Conservation (phyloP, 2,797 vertebrate species). For the Dendrocincla tyrannina region DNA sequence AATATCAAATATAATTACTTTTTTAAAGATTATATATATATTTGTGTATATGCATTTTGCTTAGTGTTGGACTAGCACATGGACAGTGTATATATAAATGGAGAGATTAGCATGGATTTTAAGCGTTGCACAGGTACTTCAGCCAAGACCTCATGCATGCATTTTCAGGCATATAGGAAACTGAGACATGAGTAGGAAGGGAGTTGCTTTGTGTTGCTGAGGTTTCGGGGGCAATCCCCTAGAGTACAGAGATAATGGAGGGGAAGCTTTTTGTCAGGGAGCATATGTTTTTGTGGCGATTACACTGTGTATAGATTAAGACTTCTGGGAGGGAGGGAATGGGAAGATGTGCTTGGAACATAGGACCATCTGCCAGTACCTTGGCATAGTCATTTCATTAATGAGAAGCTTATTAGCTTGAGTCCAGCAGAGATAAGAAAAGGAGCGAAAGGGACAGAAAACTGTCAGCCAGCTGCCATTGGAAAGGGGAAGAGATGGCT, state of each 20-base stretch:
- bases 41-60: neutral
- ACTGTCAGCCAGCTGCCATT: neutral
- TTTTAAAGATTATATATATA: neutral
- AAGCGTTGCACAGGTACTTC: neutral
- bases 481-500: neutral
- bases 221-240: neutral
- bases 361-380: conserved; percentile 58
- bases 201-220: neutral
- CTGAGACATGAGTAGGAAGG: neutral
- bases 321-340: conserved; percentile 55
- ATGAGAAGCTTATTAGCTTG: conserved; percentile 40
- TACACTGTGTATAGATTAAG: conserved; percentile 57
- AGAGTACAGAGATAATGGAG: conserved; percentile 38
- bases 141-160: neutral
- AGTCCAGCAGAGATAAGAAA: conserved; percentile 14
- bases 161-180: neutral
- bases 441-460: neutral
- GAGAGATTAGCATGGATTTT: neutral
- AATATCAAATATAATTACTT: neutral
- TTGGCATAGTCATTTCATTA: conserved; percentile 52
- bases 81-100: neutral
- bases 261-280: conserved; percentile 57
- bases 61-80: neutral
- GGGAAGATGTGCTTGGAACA: conserved; percentile 28
- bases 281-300: conserved; percentile 58